phyloP scores from a whole-genome alignment of 2,113 vertebrate genomes.

The Thinocorus orbignyianus region DNA sequence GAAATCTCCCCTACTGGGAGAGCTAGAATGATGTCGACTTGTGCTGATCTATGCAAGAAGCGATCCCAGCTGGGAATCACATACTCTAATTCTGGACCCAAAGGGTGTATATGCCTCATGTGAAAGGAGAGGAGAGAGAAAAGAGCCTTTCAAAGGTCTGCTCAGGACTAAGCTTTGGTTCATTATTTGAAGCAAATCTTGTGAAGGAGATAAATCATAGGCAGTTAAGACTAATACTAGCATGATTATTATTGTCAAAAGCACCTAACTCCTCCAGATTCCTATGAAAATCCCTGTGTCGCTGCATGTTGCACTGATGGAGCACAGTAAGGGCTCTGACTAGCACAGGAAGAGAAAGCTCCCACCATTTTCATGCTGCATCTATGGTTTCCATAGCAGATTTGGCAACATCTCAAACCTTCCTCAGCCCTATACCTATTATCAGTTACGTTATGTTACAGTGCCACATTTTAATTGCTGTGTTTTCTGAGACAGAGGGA shows the following conservation, averaged over 20 bases:
- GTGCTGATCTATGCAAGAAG: not conserved
- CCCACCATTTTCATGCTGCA: not conserved
- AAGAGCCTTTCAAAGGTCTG: not conserved
- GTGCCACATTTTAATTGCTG: slow-evolving; percentile 68
- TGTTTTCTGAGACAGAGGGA: slow-evolving; percentile 70
- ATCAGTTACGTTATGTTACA: slow-evolving; percentile 59
- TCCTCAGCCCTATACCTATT: slow-evolving; percentile 43
- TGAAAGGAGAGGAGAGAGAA: not conserved
- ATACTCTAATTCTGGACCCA: not conserved
- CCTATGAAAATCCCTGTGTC: not conserved
- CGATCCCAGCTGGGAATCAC: not conserved
- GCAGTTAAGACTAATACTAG: not conserved
- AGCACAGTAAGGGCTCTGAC: not conserved
- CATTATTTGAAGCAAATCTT: not conserved
- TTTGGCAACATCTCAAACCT: slow-evolving; percentile 29
- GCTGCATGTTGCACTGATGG: not conserved
- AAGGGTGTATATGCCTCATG: not conserved
- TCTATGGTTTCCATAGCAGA: slow-evolving; percentile 40
- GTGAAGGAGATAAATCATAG: not conserved
- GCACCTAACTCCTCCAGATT: not conserved
- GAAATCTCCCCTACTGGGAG: not conserved
- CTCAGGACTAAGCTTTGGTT: not conserved
- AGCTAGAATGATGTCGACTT: not conserved
- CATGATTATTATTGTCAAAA: not conserved
- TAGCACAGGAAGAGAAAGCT: not conserved